Evolutionary conservation across 2,888 invertebrate genomes (phyloP), one percentile per base, ranked within the genome.

Genomic region (Drosophila gaucha): DNA sequence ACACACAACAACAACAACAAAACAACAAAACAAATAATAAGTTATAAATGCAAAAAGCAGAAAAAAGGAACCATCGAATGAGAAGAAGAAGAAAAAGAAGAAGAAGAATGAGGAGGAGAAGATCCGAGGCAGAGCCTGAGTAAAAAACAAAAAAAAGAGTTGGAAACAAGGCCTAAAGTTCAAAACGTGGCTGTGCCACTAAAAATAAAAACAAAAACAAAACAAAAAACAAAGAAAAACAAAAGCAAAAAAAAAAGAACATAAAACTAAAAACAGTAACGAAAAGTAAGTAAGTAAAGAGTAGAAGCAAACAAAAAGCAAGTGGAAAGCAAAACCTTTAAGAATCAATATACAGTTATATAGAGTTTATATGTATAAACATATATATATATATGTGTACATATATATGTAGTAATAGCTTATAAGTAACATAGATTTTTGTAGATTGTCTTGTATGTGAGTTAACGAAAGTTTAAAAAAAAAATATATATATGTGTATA

Each of bases 151-250:
- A 31, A 28, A 28, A 44, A 20, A 36, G 18, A 49, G 65, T 47
- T 46, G 70, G 41, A 74, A 71, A 67, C 63, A 73, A 85, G 83
- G 87, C 87, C 83, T 80, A 72, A 78, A 83, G 87, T 87, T 85
- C 87, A 87, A 83, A 83, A 74, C 49, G 84, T 88, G 84, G 84
- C 84, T 84, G 86, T 79, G 84, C 84, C 84, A 86, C 84, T 47
- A 46, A 64, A 74, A 67, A 74, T 43, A 55, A 66, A 62, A 62
- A 44, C n/a, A 26, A 60, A 59, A 51, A 10, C n/a, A 63, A 56
- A 41, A 46, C n/a, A 47, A 59, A 39, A 31, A 51, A 54, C 12
- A 47, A 56, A 59, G 20, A n/a, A 31, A 30, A 28, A 28, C 36
- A 47, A n/a, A 22, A 18, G 58, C 55, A 36, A 24, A n/a, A 31